Evolutionary conservation across 2,888 invertebrate species (phyloP).

Genomic region (Fabriciana adippe): DNA sequence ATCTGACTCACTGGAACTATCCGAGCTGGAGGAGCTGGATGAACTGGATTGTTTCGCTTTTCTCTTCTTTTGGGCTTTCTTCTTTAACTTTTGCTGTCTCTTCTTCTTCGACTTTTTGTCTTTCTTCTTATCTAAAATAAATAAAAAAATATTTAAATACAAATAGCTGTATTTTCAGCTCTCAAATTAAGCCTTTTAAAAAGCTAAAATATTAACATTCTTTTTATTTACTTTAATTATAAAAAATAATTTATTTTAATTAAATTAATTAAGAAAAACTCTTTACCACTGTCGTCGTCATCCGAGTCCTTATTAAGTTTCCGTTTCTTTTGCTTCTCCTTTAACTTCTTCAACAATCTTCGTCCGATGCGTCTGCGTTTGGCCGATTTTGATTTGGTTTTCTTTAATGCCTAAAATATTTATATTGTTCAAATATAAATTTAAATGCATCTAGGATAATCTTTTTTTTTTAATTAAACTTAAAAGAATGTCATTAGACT

Average conservation of each 20-base stretch:
- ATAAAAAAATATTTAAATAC: neutral
- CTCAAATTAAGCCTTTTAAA: no score
- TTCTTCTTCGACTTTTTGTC: slow-evolving; percentile 65
- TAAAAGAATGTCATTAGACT: no score
- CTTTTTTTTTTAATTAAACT: no score
- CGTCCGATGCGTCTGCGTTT: slow-evolving; percentile 59
- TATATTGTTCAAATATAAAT: neutral
- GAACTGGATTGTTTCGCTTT: slow-evolving; percentile 57
- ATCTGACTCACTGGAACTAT: slow-evolving; percentile 47
- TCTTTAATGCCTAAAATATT: slow-evolving; percentile 56
- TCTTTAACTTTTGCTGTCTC: slow-evolving; percentile 60
- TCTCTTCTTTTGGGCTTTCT: slow-evolving; percentile 62
- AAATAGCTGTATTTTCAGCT: no score
- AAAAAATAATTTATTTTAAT: no score
- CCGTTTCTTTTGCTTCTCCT: slow-evolving; percentile 65
- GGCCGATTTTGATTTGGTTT: slow-evolving; percentile 55
- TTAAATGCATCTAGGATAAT: no score
- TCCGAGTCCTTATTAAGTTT: slow-evolving; percentile 52
- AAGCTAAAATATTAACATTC: no score
- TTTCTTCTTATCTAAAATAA: slow-evolving; percentile 54
- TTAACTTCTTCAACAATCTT: slow-evolving; percentile 63
- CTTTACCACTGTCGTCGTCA: slow-evolving; percentile 31
- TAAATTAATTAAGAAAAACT: neutral
- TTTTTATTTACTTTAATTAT: no score
- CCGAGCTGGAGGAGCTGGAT: slow-evolving; percentile 48